These are phyloP conservation scores for Lucilia sericata DNA, from an alignment of 1,140 invertebrate species.

Conservation along the genomic window DNA sequence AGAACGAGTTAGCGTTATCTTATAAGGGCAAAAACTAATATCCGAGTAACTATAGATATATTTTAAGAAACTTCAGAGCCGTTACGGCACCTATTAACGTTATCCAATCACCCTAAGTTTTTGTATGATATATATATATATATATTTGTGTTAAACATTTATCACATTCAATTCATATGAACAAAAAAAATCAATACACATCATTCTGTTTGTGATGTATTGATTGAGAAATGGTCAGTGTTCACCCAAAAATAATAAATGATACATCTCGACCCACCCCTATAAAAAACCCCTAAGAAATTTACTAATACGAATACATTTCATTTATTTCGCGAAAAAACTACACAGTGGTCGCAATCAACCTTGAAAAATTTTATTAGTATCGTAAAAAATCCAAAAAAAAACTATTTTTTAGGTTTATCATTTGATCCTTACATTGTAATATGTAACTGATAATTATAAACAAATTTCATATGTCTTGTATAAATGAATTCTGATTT, in stretches of 20 bases:
- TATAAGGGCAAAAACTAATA: too few species aligned
- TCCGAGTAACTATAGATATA: too few species aligned
- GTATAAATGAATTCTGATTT: background rate
- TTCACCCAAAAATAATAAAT: background rate
- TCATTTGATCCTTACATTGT: background rate
- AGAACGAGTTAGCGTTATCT: too few species aligned
- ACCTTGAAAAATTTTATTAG: background rate
- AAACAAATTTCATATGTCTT: background rate
- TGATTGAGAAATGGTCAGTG: background rate
- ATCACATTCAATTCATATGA: background rate
- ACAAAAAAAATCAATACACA: conserved; percentile 7
- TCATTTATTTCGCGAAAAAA: background rate
- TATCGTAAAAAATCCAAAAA: background rate
- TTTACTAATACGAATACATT: background rate
- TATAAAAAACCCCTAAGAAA: background rate
- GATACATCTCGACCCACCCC: background rate
- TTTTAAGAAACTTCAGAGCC: too few species aligned
- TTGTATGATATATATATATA: too few species aligned
- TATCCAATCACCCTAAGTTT: too few species aligned
- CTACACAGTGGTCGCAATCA: background rate
- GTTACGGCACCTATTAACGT: too few species aligned
- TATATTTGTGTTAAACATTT: background rate
- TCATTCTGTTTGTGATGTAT: background rate
- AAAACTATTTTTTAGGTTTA: background rate
- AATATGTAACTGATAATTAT: background rate